phyloP scores from a whole-genome alignment of 2,113 vertebrate species.

The Prietella phreatophila region DNA sequence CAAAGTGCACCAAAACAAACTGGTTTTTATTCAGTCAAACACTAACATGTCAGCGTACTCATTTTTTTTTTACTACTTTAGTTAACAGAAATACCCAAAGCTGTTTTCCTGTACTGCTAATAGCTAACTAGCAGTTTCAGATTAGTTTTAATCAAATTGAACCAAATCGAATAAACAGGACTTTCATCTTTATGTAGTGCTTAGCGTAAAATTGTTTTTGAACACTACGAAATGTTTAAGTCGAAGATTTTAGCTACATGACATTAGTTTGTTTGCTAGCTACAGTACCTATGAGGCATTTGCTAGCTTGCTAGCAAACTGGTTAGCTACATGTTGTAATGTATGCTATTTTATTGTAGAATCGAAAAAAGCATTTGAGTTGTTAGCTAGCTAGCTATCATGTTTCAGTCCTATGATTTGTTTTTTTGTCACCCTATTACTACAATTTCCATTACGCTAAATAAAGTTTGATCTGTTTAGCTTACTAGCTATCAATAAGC shows the following conservation, averaged over 20 bases:
- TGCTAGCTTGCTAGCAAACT: not conserved
- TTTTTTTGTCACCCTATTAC: not conserved
- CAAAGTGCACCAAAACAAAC: constrained; percentile 1
- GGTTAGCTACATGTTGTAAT: not conserved
- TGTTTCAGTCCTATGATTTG: not conserved
- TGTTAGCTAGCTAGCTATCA: not conserved
- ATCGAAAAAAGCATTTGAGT: not conserved
- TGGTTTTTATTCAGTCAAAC: not conserved
- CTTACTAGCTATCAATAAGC: not conserved
- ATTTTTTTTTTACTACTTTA: too few relatives aligned
- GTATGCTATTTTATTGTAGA: not conserved
- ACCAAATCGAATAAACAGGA: not conserved
- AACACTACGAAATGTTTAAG: not conserved
- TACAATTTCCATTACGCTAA: not conserved
- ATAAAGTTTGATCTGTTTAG: not conserved
- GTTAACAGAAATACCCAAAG: too few relatives aligned
- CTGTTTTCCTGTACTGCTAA: not conserved
- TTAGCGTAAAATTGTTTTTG: not conserved
- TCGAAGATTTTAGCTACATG: not conserved
- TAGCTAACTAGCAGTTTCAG: not conserved
- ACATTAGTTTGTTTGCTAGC: not conserved
- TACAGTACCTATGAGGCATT: not conserved
- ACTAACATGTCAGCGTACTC: not conserved
- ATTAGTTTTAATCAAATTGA: not conserved
- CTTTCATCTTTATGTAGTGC: not conserved